Conservation (phyloP, 2,797 vertebrate species). For the Lacerta viridis region DNA sequence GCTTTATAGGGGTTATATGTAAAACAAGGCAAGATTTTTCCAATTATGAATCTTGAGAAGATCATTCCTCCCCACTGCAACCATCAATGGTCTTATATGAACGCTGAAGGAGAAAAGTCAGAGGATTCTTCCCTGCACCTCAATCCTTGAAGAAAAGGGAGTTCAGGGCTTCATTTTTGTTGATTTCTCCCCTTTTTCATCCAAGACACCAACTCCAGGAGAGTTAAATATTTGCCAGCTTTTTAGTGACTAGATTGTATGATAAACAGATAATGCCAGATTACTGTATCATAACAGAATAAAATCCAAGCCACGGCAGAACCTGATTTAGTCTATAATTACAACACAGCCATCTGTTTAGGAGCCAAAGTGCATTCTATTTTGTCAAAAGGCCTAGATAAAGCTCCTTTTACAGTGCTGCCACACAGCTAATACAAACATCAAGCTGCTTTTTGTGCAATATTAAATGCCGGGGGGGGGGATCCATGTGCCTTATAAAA, state of each 20-base stretch:
- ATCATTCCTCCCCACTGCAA: too few relatives aligned
- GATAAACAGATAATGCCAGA: slow-evolving; percentile 50
- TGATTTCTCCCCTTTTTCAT: slow-evolving; percentile 1
- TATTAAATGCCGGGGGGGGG: not conserved
- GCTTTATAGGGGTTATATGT: not conserved
- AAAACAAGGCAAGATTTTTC: not conserved
- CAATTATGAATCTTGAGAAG: not conserved
- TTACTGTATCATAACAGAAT: slow-evolving; percentile 46
- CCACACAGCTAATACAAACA: slow-evolving; percentile 26
- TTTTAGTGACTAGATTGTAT: slow-evolving; percentile 59
- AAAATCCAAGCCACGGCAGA: slow-evolving; percentile 52
- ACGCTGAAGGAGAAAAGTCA: not conserved
- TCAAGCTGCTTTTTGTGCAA: slow-evolving; percentile 3
- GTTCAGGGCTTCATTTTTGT: not conserved
- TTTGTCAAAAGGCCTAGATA: slow-evolving; percentile 44
- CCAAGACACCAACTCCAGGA: not conserved
- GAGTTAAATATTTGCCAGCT: slow-evolving; percentile 45
- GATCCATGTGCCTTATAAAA: slow-evolving; percentile 1
- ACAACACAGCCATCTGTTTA: slow-evolving; percentile 59
- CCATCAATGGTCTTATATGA: not conserved
- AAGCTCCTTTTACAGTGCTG: slow-evolving; percentile 59
- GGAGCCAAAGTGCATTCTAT: not conserved
- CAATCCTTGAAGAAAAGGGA: not conserved
- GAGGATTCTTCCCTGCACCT: not conserved
- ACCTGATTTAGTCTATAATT: slow-evolving; percentile 49